Conservation (phyloP, 2,113 vertebrate species). For the Clarias magur region DNA sequence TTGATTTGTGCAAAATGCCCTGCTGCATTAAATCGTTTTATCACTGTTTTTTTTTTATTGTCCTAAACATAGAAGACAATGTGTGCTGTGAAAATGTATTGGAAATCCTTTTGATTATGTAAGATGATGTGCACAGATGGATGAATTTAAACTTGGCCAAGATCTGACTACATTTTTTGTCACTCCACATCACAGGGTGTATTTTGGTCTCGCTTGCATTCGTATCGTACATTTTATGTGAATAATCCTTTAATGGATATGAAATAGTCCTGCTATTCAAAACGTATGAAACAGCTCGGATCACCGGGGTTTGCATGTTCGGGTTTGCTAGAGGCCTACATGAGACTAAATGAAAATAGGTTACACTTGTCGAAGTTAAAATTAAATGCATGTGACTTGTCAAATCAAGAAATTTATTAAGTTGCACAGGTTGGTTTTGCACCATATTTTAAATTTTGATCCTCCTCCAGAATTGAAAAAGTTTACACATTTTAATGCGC, state of each 20-base stretch:
- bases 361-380: not conserved
- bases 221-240: not conserved
- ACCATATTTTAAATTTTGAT: no score
- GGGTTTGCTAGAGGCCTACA: not conserved
- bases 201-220: not conserved
- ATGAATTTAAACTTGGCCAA: not conserved
- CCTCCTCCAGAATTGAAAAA: no score
- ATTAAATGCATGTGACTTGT: not conserved
- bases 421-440: no score
- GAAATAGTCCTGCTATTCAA: not conserved
- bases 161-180: not conserved
- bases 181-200: not conserved
- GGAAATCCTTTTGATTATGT: not conserved
- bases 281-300: not conserved
- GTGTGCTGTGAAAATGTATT: not conserved
- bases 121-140: not conserved
- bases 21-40: not conserved
- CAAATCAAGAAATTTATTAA: no score
- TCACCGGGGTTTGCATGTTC: not conserved
- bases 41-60: not conserved
- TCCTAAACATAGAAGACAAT: not conserved
- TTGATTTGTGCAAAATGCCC: not conserved
- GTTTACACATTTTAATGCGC: no score
- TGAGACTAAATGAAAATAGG: not conserved
- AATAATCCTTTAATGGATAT: not conserved